These are phyloP conservation scores for Drosophila paranaensis DNA, from an alignment of 2,888 invertebrate species.

Conservation along the genomic window DNA sequence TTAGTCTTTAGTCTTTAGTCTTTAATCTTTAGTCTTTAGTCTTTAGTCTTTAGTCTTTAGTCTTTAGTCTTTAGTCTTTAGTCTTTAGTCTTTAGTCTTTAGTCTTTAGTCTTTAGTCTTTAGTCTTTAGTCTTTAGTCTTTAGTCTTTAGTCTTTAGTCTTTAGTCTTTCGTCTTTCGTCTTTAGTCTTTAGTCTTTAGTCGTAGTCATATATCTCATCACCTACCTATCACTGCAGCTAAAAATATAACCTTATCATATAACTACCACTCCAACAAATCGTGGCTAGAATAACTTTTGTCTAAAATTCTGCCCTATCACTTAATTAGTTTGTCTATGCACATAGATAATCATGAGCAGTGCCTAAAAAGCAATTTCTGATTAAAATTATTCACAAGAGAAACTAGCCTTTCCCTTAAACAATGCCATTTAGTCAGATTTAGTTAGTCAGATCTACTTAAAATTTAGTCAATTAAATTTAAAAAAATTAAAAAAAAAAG, in stretches of 20 bases:
- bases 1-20: neutral
- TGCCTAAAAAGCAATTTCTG: neutral
- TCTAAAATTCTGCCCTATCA: neutral
- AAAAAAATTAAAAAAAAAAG: neutral
- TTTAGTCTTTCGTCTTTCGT: no score
- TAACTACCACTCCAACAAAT: neutral
- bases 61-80: neutral
- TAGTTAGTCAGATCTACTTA: no score
- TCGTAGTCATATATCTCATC: no score
- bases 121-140: neutral
- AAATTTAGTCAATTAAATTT: neutral
- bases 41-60: neutral
- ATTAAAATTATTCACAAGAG: no score
- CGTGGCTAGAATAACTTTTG: no score
- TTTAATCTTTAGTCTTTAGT: no score
- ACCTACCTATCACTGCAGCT: no score
- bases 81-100: neutral
- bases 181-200: neutral
- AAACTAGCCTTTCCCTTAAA: no score
- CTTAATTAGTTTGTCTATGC: neutral
- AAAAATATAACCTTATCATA: neutral
- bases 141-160: neutral
- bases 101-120: neutral
- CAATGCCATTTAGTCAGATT: neutral
- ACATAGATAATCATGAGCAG: neutral